Evolutionary conservation across 1,140 invertebrate species (phyloP), one percentile per base, ranked within the genome.

Genomic region (Rhyzopertha dominica): DNA sequence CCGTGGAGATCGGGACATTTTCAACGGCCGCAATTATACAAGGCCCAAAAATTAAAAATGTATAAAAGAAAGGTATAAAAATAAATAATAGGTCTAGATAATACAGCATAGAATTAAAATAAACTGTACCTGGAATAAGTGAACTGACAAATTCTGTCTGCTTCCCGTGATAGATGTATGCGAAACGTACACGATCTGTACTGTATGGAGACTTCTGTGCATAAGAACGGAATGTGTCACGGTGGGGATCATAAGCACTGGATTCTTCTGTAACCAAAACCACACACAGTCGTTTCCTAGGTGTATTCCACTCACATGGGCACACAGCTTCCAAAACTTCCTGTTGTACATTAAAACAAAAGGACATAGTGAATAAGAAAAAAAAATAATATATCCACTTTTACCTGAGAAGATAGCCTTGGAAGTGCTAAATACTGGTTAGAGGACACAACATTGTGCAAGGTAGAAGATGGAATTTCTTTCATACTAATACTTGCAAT

Each of bases 401-500:
- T 70, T 53, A 87, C 87, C 75, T 96, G 93, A 19, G 91, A 95
- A 1, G 92, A 95, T 0, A 98, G 70, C 43, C 94, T 69, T 1
- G 95, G 94, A 31, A 97, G 70, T 5, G 84, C 77, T 19, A 97
- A 74, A 68, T 88, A 93, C 67, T 91, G 87, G 71, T 97, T 95
- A 26, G 81, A 80, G 16, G 86, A 80, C 32, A 97, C 85, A 22
- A 96, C 78, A 67, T 95, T 87, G 48, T 86, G 84, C 67, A 97
- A 77, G 0, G 89, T 90, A 42, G 85, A 79, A 18, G 82, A 82
- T 8, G 89, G 86, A 59, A 95, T 90, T 64, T 93, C 88, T 23
- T 82, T 74, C 81, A 93, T 92, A 43, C 82, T 94, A 28, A 95
- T 76, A 40, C 85, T 88, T 19, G 90, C 92, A 38, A 87, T 83